These are phyloP conservation scores for Aptenodytes patagonicus DNA, from an alignment of 2,113 vertebrate species.

Conservation along the genomic window DNA sequence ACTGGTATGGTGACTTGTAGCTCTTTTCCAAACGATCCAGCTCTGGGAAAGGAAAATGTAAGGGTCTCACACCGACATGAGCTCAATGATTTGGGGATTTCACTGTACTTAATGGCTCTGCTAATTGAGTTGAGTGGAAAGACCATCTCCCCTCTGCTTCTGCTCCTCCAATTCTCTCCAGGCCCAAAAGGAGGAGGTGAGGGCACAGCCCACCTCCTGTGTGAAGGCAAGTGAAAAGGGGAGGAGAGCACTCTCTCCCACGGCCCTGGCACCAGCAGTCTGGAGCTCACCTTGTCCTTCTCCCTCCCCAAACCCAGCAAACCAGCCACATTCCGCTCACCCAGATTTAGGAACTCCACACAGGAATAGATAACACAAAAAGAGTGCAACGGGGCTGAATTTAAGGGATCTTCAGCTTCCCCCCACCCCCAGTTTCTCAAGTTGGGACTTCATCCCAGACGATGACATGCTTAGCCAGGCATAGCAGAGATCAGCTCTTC, in stretches of 20 bases:
- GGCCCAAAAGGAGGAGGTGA: background rate
- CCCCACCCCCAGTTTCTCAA: background rate
- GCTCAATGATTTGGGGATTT: background rate
- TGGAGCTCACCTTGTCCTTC: background rate
- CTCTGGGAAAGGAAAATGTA: background rate
- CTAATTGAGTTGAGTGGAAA: background rate
- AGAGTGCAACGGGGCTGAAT: background rate
- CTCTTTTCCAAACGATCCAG: background rate
- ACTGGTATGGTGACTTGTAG: background rate
- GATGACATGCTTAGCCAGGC: background rate
- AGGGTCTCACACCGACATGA: background rate
- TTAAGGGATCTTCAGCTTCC: background rate
- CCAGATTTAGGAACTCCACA: background rate
- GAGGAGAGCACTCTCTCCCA: background rate
- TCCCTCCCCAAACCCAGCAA: background rate
- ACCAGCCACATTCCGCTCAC: background rate
- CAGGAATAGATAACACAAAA: background rate
- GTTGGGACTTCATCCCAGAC: background rate
- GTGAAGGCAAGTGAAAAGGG: background rate
- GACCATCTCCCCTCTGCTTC: background rate
- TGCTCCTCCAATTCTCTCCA: background rate
- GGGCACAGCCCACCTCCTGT: background rate
- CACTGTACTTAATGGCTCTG: background rate
- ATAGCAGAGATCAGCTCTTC: background rate
- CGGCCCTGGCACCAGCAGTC: background rate